Conservation (phyloP, 2,797 vertebrate species). For the Phalloptychus januarius region DNA sequence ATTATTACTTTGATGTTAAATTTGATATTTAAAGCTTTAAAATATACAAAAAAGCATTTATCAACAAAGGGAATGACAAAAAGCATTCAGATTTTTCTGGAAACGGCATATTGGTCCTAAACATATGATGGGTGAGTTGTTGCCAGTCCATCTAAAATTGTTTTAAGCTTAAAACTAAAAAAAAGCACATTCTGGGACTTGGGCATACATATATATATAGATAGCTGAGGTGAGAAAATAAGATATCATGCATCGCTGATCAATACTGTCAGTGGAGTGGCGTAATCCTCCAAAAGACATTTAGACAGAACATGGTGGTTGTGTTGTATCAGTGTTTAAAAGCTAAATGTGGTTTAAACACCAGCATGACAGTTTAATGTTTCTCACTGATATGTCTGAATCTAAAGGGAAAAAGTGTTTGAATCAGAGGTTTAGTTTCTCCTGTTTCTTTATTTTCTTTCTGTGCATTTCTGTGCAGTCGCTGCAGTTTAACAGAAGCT, state of each 20-base stretch:
- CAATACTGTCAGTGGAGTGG: constrained; percentile 60
- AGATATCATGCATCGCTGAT: constrained; percentile 75
- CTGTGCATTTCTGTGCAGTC: not conserved
- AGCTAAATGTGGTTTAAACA: constrained; percentile 23
- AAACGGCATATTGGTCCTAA: no score
- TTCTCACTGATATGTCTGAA: constrained; percentile 30
- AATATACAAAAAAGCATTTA: not conserved
- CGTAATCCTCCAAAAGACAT: constrained; percentile 67
- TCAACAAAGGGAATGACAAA: not conserved
- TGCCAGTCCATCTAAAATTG: not conserved
- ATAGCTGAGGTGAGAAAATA: constrained; percentile 52
- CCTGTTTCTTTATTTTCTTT: not conserved
- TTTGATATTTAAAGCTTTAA: not conserved
- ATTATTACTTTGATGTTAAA: not conserved
- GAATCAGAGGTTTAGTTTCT: not conserved
- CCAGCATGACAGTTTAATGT: constrained; percentile 23
- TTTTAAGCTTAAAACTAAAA: not conserved
- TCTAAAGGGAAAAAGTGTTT: not conserved
- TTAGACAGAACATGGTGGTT: constrained; percentile 27
- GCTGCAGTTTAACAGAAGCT: not conserved
- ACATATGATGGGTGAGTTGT: not conserved
- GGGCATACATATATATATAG: constrained; percentile 4
- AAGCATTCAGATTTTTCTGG: no score
- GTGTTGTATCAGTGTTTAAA: constrained; percentile 52
- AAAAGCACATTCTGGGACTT: constrained; percentile 19